These are phyloP conservation scores for Scotopteryx bipunctaria DNA, from an alignment of 2,888 invertebrate genomes.

Conservation along the genomic window DNA sequence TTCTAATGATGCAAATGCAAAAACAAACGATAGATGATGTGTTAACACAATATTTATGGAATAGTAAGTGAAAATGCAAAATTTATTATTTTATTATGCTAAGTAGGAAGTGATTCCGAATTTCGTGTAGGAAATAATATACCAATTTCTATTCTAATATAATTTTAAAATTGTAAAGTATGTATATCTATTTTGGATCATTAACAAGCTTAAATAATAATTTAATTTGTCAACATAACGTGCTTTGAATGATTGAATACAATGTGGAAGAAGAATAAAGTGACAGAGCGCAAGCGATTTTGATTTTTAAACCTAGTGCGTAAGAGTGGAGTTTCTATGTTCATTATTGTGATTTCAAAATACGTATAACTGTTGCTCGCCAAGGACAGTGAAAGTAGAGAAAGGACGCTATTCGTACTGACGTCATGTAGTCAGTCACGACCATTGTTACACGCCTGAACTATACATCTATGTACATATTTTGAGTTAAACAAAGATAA, in stretches of 20 bases:
- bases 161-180: too few relatives aligned
- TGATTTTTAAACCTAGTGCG: conserved; percentile 1
- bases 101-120: too few relatives aligned
- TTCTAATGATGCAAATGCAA: too few relatives aligned
- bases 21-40: too few relatives aligned
- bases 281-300: conserved; percentile 8
- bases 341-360: conserved; percentile 34
- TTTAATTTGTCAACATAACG: not conserved
- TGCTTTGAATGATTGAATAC: conserved; percentile 13
- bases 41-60: too few relatives aligned
- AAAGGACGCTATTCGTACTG: conserved; percentile 68
- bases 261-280: conserved; percentile 3
- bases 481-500: conserved; percentile 1
- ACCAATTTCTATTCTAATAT: too few relatives aligned
- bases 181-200: not conserved
- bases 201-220: not conserved
- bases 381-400: conserved; percentile 79
- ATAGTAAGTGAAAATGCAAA: too few relatives aligned
- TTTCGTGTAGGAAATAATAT: too few relatives aligned
- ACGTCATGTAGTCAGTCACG: conserved; percentile 49
- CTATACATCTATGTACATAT: conserved; percentile 16
- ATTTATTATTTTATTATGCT: too few relatives aligned
- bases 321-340: not conserved
- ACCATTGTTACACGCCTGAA: conserved; percentile 36
- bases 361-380: conserved; percentile 52